Evolutionary conservation across 1,140 invertebrate genomes (phyloP).

Genomic region (Belonocnema kinseyi): DNA sequence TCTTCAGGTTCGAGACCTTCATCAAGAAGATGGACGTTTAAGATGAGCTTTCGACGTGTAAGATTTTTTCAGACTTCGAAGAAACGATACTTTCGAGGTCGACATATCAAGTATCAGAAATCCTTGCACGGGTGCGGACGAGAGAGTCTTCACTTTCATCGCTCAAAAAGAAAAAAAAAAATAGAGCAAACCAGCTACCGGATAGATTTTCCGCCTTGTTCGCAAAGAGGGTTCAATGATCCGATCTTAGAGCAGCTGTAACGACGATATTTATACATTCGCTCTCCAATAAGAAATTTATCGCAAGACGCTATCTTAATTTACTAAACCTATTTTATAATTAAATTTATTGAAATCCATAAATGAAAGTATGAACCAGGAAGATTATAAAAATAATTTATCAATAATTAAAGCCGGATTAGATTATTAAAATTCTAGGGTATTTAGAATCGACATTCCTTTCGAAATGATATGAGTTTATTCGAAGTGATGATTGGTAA

Average conservation of each 20-base stretch:
- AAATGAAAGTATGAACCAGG: too few species aligned
- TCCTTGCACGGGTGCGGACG: constrained; percentile 60
- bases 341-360: not conserved
- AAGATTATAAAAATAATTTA: too few species aligned
- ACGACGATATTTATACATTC: not conserved
- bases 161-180: constrained; percentile 38
- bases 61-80: constrained; percentile 51
- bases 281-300: constrained; percentile 12
- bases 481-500: too few species aligned
- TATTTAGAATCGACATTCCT: too few species aligned
- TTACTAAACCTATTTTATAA: not conserved
- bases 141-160: constrained; percentile 73
- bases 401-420: too few species aligned
- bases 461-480: too few species aligned
- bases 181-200: constrained; percentile 56
- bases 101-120: constrained; percentile 68
- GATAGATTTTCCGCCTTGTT: constrained; percentile 50
- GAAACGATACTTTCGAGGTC: constrained; percentile 70
- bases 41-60: constrained; percentile 48
- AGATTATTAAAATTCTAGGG: too few species aligned
- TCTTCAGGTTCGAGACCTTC: constrained; percentile 50
- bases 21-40: constrained; percentile 42
- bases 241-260: not conserved
- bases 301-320: not conserved
- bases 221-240: constrained; percentile 16